Evolutionary conservation across 1,140 invertebrate genomes (phyloP).

Genomic region (Cotesia chilonis): DNA sequence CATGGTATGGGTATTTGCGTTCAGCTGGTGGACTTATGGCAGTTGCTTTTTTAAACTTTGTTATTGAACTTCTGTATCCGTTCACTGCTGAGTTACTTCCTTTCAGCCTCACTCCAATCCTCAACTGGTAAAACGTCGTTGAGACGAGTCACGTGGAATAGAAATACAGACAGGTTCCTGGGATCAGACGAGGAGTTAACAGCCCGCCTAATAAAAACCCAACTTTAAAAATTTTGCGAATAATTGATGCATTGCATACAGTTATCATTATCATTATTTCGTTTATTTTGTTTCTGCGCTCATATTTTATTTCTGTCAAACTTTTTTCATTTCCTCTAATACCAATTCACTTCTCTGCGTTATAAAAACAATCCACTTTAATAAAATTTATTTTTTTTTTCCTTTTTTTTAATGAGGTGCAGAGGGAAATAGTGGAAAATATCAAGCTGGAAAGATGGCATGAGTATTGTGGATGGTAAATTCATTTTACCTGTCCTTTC

Average conservation of each 20-base stretch:
- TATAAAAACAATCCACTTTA: too few species aligned
- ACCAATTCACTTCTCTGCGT: too few species aligned
- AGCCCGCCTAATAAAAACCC: slow-evolving; percentile 2
- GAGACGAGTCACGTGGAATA: neutral
- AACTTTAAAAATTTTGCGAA: neutral
- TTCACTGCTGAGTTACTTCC: neutral
- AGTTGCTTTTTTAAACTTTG: slow-evolving; percentile 40
- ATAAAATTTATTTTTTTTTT: neutral
- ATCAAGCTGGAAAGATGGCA: neutral
- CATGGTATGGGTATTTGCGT: neutral
- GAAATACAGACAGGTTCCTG: neutral
- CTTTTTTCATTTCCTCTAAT: neutral
- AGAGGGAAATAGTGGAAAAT: neutral
- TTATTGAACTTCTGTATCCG: slow-evolving; percentile 34
- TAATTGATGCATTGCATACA: too few species aligned
- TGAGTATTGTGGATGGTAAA: neutral
- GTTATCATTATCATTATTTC: neutral
- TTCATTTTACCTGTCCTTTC: neutral
- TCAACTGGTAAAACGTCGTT: neutral
- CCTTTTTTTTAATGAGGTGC: neutral
- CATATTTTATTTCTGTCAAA: slow-evolving; percentile 5
- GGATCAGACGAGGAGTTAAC: slow-evolving; percentile 5
- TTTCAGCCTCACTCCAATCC: neutral
- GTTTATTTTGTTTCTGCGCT: neutral
- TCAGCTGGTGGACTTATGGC: slow-evolving; percentile 1